A percentile compares a stretch with the other conserved stretches of the same genome.
Conservation (phyloP, 2,113 vertebrate genomes). For the Cyanistes caeruleus region DNA sequence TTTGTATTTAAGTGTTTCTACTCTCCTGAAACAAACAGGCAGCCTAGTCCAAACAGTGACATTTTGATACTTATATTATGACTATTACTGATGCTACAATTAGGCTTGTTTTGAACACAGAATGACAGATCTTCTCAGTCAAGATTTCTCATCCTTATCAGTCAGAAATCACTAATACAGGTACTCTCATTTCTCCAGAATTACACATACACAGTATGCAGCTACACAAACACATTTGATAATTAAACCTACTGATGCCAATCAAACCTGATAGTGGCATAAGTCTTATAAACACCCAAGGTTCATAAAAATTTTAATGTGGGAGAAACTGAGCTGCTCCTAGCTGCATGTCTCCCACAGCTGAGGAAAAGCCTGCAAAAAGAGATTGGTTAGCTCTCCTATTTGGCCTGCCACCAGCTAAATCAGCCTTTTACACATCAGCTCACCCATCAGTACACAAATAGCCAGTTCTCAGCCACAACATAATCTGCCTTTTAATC, state of each 20-base stretch:
- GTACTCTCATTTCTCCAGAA: background rate
- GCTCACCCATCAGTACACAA: background rate
- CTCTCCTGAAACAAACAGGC: background rate
- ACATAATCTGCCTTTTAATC: background rate
- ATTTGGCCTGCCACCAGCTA: background rate
- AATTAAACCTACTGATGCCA: background rate
- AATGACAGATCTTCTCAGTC: background rate
- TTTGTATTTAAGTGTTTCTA: background rate
- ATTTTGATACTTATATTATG: background rate
- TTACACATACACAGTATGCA: background rate
- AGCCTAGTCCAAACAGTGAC: background rate
- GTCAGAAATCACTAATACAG: background rate
- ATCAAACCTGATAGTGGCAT: background rate
- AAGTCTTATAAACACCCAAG: background rate
- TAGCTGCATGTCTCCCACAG: background rate
- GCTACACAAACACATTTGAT: background rate
- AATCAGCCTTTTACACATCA: background rate
- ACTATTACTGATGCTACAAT: background rate
- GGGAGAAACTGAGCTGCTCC: background rate
- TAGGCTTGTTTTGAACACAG: background rate
- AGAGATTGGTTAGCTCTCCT: rapidly evolving
- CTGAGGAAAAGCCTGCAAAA: background rate
- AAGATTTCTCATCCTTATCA: background rate
- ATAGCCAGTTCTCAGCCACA: background rate
- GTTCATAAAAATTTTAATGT: background rate